A percentile compares a stretch with the other conserved stretches of the same genome.
Evolutionary conservation across 2,113 vertebrate genomes (phyloP).

Genomic region (Paradisaea rubra): DNA sequence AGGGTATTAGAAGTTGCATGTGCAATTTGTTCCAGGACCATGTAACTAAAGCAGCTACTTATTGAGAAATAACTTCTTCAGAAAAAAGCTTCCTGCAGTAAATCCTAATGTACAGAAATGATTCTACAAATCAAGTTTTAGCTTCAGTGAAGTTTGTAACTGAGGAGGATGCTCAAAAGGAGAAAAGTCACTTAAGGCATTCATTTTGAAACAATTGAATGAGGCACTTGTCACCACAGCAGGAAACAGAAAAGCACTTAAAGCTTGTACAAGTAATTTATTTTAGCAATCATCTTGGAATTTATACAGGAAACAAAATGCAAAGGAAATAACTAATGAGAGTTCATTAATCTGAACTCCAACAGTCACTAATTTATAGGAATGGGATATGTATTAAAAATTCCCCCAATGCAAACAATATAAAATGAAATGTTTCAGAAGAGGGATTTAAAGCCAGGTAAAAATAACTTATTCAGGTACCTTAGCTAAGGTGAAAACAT

Average conservation of each 20-base stretch:
- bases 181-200: constrained; percentile 49
- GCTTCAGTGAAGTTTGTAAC: constrained; percentile 16
- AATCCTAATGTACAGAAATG: background rate
- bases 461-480: background rate
- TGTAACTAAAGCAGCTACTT: background rate
- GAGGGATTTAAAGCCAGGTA: background rate
- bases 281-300: constrained; percentile 61
- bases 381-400: background rate
- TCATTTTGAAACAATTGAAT: constrained; percentile 63
- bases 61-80: background rate
- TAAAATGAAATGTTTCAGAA: background rate
- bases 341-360: constrained; percentile 53
- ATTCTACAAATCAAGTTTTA: constrained; percentile 21
- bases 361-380: constrained; percentile 25
- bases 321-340: constrained; percentile 65
- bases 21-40: background rate
- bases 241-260: constrained; percentile 59
- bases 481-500: background rate
- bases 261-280: constrained; percentile 60
- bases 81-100: background rate
- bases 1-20: background rate
- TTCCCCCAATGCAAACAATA: background rate
- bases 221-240: constrained; percentile 58
- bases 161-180: constrained; percentile 1
- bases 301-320: constrained; percentile 64